phyloP scores from a whole-genome alignment of 2,888 invertebrate species.

The Molanna angustata region DNA sequence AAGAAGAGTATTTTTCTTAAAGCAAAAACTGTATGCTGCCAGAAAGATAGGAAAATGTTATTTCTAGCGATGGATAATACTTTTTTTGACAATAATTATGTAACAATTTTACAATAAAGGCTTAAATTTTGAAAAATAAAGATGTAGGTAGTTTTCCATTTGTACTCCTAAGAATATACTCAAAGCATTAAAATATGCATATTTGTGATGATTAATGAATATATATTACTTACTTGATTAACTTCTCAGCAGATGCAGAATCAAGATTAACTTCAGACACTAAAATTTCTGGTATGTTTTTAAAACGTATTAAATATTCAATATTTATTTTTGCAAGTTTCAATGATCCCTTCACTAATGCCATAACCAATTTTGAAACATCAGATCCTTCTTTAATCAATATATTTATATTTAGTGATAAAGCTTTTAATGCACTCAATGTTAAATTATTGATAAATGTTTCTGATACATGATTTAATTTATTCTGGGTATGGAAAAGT shows the following conservation, averaged over 20 bases:
- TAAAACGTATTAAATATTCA: conserved; percentile 49
- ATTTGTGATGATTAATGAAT: neutral
- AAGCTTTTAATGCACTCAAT: conserved; percentile 40
- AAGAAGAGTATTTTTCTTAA: too few species aligned
- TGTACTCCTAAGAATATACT: too few species aligned
- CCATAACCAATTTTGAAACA: conserved; percentile 55
- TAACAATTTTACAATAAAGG: too few species aligned
- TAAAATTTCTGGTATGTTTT: conserved; percentile 56
- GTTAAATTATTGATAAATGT: conserved; percentile 53
- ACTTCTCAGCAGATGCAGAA: conserved; percentile 50
- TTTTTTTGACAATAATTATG: too few species aligned
- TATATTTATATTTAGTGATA: conserved; percentile 50
- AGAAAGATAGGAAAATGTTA: too few species aligned
- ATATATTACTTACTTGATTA: conserved; percentile 55
- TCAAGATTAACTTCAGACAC: conserved; percentile 60
- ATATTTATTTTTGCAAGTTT: conserved; percentile 49
- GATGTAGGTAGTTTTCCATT: too few species aligned
- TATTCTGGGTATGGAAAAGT: conserved; percentile 65
- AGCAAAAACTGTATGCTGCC: too few species aligned
- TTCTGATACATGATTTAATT: conserved; percentile 50
- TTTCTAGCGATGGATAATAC: too few species aligned
- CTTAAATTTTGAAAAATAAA: too few species aligned
- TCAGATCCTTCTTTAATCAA: conserved; percentile 56
- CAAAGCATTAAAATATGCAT: neutral
- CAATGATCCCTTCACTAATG: conserved; percentile 55